phyloP scores from a whole-genome alignment of 2,113 vertebrate genomes.

The Actenoides lindsayi region DNA sequence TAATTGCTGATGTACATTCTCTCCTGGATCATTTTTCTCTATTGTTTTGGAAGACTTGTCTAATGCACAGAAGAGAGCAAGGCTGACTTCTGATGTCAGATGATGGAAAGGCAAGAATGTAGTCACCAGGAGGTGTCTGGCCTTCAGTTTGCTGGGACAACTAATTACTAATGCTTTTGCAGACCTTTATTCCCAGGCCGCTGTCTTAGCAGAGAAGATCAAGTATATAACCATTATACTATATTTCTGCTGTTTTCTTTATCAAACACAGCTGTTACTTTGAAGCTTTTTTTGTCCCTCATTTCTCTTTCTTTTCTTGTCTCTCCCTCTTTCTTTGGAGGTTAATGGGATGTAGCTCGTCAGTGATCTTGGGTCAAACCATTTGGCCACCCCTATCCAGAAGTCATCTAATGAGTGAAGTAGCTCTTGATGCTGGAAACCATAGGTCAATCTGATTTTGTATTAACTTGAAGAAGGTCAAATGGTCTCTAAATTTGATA shows the following conservation, averaged over 20 bases:
- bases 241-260: constrained; percentile 1
- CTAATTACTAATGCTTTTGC: neutral
- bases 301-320: constrained; percentile 24
- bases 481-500: constrained; percentile 65
- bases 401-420: constrained; percentile 62
- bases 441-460: constrained; percentile 59
- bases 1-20: neutral
- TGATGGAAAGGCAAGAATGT: neutral
- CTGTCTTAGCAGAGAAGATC: neutral
- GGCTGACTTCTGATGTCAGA: neutral
- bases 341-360: constrained; percentile 58
- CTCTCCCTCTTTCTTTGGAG: constrained; percentile 4
- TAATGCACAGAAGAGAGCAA: neutral
- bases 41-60: neutral
- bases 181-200: neutral
- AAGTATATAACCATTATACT: neutral
- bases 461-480: constrained; percentile 65
- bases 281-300: constrained; percentile 14
- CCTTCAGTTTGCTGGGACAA: neutral
- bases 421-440: constrained; percentile 32
- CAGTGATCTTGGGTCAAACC: constrained; percentile 33
- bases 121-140: neutral
- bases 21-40: accelerated
- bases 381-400: constrained; percentile 17
- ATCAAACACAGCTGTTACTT: neutral